A percentile compares a stretch with the other conserved stretches of the same genome.
These are phyloP conservation scores for Piscicola geometra DNA, from an alignment of 2,888 invertebrate genomes.

Conservation along the genomic window DNA sequence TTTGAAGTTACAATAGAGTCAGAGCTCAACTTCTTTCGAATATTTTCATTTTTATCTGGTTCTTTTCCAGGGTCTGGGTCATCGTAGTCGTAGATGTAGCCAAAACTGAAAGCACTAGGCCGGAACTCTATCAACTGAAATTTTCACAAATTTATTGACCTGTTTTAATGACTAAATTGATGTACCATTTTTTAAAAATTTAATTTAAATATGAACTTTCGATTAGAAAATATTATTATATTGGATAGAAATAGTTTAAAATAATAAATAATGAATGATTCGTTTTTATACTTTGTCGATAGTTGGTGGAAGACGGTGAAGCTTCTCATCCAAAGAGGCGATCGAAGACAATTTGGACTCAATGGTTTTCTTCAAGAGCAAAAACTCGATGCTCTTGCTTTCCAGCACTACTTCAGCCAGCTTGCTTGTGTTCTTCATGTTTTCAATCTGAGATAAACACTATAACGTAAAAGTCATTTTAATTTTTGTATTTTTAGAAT, in stretches of 20 bases:
- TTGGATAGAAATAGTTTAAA: too few relatives aligned
- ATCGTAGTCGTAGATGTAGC: constrained; percentile 29
- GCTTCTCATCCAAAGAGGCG: neutral
- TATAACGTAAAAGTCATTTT: too few relatives aligned
- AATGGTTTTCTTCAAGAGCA: constrained; percentile 55
- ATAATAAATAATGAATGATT: neutral
- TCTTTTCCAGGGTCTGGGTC: neutral
- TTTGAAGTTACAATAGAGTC: neutral
- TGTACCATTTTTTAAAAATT: neutral
- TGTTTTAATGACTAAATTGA: neutral
- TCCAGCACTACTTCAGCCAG: constrained; percentile 55
- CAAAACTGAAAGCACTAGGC: constrained; percentile 26
- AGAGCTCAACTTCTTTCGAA: neutral
- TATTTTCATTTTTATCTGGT: neutral
- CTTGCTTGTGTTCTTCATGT: constrained; percentile 54
- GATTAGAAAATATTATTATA: too few relatives aligned
- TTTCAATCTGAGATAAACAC: constrained; percentile 50
- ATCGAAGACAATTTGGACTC: constrained; percentile 52
- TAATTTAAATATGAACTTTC: too few relatives aligned
- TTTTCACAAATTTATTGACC: neutral
- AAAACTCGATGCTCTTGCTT: constrained; percentile 56
- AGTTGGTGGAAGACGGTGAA: neutral
- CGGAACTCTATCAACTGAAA: constrained; percentile 27
- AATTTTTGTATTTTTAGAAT: too few relatives aligned
- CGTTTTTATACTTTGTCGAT: neutral